Percentiles rank a stretch among this genome's conserved stretches.
These are phyloP conservation scores for Clamator glandarius DNA, from an alignment of 2,797 vertebrate species.

Conservation along the genomic window DNA sequence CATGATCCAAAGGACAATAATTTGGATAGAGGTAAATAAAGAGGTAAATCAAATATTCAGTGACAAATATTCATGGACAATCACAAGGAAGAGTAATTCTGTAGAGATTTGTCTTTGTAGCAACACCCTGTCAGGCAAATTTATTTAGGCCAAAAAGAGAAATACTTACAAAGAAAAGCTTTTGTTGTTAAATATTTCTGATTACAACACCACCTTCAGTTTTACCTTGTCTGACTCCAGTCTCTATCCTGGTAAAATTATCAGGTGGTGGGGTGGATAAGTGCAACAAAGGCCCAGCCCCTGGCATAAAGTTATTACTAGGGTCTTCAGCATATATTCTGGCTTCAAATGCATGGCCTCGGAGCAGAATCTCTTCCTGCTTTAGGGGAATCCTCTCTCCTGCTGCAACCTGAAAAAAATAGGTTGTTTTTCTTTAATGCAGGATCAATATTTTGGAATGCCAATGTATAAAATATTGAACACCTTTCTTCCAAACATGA, in stretches of 20 bases:
- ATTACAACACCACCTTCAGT: not conserved
- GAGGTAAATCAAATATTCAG: not conserved
- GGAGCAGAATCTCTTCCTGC: slow-evolving; percentile 90
- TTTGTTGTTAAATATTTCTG: not conserved
- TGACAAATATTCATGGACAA: not conserved
- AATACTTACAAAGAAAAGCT: not conserved
- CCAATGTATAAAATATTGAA: not conserved
- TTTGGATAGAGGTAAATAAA: not conserved
- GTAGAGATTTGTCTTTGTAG: not conserved
- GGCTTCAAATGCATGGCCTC: slow-evolving; percentile 95
- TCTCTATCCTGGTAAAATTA: slow-evolving; percentile 89
- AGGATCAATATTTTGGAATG: not conserved
- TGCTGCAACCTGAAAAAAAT: slow-evolving; percentile 86
- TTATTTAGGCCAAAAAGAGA: not conserved
- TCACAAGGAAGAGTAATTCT: not conserved
- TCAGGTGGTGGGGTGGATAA: slow-evolving; percentile 88
- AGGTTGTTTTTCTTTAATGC: not conserved
- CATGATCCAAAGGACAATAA: not conserved
- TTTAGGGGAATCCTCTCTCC: slow-evolving; percentile 91
- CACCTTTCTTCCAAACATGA: not conserved
- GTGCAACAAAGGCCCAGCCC: slow-evolving; percentile 90
- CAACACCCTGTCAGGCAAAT: not conserved
- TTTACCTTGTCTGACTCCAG: slow-evolving; percentile 93
- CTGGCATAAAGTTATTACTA: slow-evolving; percentile 91
- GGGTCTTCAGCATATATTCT: slow-evolving; percentile 98